These are phyloP conservation scores for Magallana nippona DNA, from an alignment of 2,888 invertebrate species.

Conservation along the genomic window DNA sequence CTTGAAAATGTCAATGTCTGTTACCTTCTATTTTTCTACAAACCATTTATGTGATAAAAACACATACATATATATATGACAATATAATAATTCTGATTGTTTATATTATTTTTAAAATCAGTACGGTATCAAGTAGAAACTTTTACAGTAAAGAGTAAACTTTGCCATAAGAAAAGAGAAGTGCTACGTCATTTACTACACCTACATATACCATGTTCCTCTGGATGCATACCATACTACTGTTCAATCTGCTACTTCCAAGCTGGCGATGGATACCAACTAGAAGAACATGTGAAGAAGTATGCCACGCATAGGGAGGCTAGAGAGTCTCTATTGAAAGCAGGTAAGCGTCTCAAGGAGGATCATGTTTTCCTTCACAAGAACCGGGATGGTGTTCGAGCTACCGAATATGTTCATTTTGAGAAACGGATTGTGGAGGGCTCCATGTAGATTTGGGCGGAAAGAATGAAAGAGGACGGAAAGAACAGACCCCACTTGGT, in stretches of 20 bases:
- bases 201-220: background rate
- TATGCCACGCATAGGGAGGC: background rate
- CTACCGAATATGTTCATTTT: background rate
- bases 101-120: no score
- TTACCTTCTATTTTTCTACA: no score
- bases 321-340: background rate
- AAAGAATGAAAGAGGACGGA: background rate
- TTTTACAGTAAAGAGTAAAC: no score
- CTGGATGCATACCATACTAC: background rate
- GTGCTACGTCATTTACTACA: background rate
- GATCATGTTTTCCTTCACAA: background rate
- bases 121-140: no score
- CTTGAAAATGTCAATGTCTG: no score
- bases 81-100: no score
- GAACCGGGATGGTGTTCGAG: background rate
- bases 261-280: background rate
- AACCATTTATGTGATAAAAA: no score
- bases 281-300: background rate
- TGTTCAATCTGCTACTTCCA: conserved; percentile 3
- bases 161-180: background rate
- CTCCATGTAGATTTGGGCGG: background rate
- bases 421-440: background rate
- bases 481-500: no score
- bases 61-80: no score
- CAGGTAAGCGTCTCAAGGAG: background rate